A percentile compares a stretch with the other conserved stretches of the same genome.
phyloP scores from a whole-genome alignment of 2,797 vertebrate species.

The Sebastes diaconus region DNA sequence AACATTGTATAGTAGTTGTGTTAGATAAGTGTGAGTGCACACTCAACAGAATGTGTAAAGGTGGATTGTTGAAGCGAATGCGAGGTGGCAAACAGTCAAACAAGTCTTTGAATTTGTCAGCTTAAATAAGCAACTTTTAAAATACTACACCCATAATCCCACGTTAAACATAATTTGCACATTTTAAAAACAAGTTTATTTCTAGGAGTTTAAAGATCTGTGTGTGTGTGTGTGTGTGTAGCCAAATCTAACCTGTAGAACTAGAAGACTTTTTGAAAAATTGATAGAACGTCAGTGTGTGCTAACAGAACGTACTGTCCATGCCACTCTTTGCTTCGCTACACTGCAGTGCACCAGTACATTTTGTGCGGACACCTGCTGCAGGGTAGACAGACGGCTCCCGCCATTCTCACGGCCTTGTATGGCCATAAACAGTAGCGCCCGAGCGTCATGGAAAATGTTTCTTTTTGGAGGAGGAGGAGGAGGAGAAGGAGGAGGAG shows the following conservation, averaged over 20 bases:
- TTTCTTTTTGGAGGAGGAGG: not conserved
- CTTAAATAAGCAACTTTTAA: not conserved
- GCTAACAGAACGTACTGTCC: accelerated
- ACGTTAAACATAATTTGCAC: not conserved
- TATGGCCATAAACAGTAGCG: conserved; percentile 17
- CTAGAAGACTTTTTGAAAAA: not conserved
- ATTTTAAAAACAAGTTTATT: not conserved
- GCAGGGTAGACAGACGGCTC: not conserved
- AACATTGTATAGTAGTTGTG: not conserved
- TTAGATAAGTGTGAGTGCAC: not conserved
- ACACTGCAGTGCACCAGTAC: not conserved
- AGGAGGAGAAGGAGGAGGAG: not conserved
- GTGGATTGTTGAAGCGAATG: not conserved
- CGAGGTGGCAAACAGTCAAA: not conserved
- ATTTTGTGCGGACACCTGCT: conserved; percentile 11
- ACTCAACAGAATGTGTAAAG: not conserved
- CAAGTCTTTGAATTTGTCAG: not conserved
- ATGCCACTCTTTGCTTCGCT: not conserved
- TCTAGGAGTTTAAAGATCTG: not conserved
- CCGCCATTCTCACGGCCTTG: conserved; percentile 50
- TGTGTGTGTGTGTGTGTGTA: not conserved
- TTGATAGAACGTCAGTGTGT: too few species aligned
- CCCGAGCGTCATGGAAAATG: conserved; percentile 52
- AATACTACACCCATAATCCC: not conserved
- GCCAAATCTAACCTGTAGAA: not conserved